A percentile compares a stretch with the other conserved stretches of the same genome.
These are phyloP conservation scores for Brachionus asplanchnoidis DNA, from an alignment of 1,140 invertebrate species.

Conservation along the genomic window DNA sequence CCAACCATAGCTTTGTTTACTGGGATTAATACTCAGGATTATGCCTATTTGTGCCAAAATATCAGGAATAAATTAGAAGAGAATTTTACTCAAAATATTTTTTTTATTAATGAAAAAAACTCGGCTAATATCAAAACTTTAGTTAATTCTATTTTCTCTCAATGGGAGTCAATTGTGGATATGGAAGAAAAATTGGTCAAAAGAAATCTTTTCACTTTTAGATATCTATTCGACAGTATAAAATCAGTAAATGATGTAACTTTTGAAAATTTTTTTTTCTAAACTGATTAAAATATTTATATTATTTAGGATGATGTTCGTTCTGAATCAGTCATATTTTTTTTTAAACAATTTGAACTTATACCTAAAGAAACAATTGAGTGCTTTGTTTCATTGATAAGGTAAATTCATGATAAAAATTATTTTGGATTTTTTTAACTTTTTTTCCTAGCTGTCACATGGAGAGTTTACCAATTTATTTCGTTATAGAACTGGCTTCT, in stretches of 20 bases:
- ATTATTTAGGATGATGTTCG: not conserved
- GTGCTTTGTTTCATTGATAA: constrained; percentile 25
- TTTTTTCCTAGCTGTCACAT: not conserved
- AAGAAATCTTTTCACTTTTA: constrained; percentile 29
- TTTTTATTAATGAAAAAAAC: constrained; percentile 41
- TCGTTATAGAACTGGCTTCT: constrained; percentile 23
- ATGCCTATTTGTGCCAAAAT: constrained; percentile 35
- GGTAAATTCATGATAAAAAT: not conserved
- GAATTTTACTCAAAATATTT: constrained; percentile 18
- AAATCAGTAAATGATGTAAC: not conserved
- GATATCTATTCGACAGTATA: constrained; percentile 8
- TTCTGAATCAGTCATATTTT: constrained; percentile 4
- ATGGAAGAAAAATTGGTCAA: not conserved
- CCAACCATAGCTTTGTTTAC: constrained; percentile 38
- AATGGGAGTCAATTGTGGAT: constrained; percentile 8
- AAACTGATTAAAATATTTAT: not conserved
- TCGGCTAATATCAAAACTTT: constrained; percentile 28
- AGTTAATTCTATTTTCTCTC: constrained; percentile 31
- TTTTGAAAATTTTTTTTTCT: not conserved
- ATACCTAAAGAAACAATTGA: constrained; percentile 40
- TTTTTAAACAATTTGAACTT: constrained; percentile 41
- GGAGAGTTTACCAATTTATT: constrained; percentile 34
- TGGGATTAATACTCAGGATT: constrained; percentile 38
- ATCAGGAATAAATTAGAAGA: not conserved
- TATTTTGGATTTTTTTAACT: not conserved